Base-by-base conservation (phyloP, 2,797 vertebrate genomes). In the Paedocypris micromegethes region DNA sequence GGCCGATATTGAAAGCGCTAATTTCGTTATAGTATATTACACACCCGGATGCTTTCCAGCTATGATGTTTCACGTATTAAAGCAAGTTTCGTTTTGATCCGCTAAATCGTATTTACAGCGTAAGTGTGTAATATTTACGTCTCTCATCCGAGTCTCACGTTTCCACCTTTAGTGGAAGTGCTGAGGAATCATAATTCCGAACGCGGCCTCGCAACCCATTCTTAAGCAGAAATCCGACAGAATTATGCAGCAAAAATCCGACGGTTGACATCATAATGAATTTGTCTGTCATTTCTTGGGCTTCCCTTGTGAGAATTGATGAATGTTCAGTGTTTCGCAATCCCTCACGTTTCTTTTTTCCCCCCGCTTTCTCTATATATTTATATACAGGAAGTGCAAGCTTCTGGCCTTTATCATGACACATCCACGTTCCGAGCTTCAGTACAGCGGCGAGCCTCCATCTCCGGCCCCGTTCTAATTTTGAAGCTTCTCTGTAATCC, bases 201-300 rank as follows among this genome's bases (percentile, higher is more conserved):
- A 58, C 54, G 53, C 67, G 70, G 75, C 67, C 76, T 72, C 74
- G 70, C 58, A 70, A 75, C 45, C 68, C 37, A 52, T 61, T 51
- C 66, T 72, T 75, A 66, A 64, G 68, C 70, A 44, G 66, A 76
- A 75, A 69, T 73, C 68, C 37, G 7, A 6, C 49, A 42, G 60
- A 68, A 77, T 78, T 78, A 78, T 75, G 75, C 76, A 74, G 60
- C 68, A 5, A 58, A 51, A 65, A 51, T 72, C 72, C 73, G 68
- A 74, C 70, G 51, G 74, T 65, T 78, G 79, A 80, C 79, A 83
- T 63, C 50, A 52, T 82, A 83, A 86, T 83, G 70, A 82, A 86
- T 84, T 82, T 82, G 76, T 83, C 81, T 82, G 79, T 85, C 83
- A 79, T 75, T 79, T 64, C 51, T 51, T 57, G 42, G 40, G 43